Percentiles rank a stretch among this genome's conserved stretches.
phyloP scores from a whole-genome alignment of 2,797 vertebrate species.

The Lerista edwardsae region DNA sequence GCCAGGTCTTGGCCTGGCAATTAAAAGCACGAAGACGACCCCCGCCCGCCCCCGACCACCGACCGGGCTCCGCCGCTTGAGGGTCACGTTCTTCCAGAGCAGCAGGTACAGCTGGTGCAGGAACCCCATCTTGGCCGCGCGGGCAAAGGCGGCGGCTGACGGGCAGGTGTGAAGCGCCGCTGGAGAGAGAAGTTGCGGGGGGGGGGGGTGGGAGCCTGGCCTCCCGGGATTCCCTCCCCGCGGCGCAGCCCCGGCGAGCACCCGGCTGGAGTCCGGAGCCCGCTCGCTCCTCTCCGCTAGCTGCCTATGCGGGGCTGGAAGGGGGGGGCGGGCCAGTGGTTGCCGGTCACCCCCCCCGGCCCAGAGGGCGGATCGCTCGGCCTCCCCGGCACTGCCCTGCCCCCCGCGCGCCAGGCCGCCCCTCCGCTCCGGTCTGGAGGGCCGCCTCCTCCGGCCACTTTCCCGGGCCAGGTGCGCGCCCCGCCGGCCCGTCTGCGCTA shows the following conservation, averaged over 20 bases:
- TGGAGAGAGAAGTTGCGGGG: background rate
- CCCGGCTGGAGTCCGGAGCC: too few relatives aligned
- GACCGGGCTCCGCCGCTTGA: constrained; percentile 85
- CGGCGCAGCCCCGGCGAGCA: too few relatives aligned
- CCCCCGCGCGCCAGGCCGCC: too few relatives aligned
- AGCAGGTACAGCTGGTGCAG: constrained; percentile 86
- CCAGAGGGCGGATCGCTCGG: too few relatives aligned
- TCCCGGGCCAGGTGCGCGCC: background rate
- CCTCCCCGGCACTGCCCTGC: too few relatives aligned
- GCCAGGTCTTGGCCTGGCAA: background rate
- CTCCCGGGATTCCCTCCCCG: background rate
- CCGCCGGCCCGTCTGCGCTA: background rate
- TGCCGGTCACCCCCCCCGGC: too few relatives aligned
- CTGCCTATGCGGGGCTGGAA: too few relatives aligned
- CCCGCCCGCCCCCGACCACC: constrained; percentile 39
- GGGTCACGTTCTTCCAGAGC: constrained; percentile 85
- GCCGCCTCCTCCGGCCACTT: too few relatives aligned
- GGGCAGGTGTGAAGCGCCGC: background rate
- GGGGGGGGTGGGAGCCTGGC: background rate
- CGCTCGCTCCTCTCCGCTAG: too few relatives aligned
- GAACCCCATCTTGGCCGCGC: constrained; percentile 79
- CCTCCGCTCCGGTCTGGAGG: too few relatives aligned
- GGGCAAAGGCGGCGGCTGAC: background rate
- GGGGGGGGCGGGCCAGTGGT: too few relatives aligned
- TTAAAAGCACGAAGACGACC: background rate